Conservation (phyloP, 2,113 vertebrate genomes). For the Aphelocoma coerulescens region DNA sequence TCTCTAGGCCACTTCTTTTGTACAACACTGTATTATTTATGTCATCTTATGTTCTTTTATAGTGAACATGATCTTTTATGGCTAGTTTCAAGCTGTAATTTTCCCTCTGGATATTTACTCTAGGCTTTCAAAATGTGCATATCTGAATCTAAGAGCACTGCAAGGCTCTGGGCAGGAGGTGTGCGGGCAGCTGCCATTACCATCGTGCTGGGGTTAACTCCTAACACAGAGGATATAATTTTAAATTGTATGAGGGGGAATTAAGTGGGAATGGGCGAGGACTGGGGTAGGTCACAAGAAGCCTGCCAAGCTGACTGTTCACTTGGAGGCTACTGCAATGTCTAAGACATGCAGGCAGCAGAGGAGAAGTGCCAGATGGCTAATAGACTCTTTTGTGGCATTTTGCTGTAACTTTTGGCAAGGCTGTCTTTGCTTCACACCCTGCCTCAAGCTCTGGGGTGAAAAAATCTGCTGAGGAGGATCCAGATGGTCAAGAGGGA, state of each 20-base stretch:
- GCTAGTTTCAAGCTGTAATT: neutral
- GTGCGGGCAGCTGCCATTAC: neutral
- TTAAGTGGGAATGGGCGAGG: neutral
- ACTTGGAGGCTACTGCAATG: neutral
- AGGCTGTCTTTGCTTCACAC: neutral
- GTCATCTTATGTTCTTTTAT: neutral
- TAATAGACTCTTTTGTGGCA: neutral
- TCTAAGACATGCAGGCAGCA: neutral
- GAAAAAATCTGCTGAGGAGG: conserved; percentile 12
- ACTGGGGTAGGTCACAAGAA: neutral
- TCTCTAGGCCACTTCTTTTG: neutral
- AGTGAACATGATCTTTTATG: neutral
- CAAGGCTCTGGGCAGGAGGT: neutral
- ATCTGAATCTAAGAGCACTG: neutral
- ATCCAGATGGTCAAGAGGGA: neutral
- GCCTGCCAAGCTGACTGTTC: neutral
- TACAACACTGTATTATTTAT: neutral
- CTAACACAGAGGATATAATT: neutral
- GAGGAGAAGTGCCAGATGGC: neutral
- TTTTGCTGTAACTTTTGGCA: neutral
- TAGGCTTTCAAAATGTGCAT: neutral
- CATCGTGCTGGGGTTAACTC: neutral
- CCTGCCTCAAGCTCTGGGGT: neutral
- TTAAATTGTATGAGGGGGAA: neutral
- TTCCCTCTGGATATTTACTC: neutral